Evolutionary conservation across 1,140 invertebrate species (phyloP).

Genomic region (Mercenaria mercenaria): DNA sequence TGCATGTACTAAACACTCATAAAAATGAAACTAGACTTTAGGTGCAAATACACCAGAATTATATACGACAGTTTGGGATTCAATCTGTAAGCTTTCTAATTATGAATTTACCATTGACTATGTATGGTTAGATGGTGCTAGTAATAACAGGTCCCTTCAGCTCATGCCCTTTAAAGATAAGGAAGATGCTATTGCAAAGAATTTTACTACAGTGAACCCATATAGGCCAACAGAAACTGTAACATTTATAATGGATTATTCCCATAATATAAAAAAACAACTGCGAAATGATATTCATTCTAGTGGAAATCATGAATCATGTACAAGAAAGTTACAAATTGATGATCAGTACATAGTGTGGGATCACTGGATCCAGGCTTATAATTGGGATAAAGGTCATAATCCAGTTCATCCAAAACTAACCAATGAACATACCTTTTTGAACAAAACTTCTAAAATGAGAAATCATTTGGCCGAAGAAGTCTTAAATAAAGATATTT

Average conservation of each 20-base stretch:
- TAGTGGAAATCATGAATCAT: slow-evolving; percentile 33
- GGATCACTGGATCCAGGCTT: slow-evolving; percentile 54
- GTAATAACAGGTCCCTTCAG: neutral
- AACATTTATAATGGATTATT: slow-evolving; percentile 54
- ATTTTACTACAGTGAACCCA: neutral
- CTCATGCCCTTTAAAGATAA: slow-evolving; percentile 21
- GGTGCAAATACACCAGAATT: neutral
- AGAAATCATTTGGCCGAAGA: slow-evolving; percentile 67
- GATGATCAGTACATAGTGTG: slow-evolving; percentile 44
- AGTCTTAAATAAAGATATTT: slow-evolving; percentile 58
- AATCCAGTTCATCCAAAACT: slow-evolving; percentile 65
- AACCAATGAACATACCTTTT: slow-evolving; percentile 58
- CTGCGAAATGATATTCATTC: slow-evolving; percentile 52
- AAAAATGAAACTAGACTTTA: neutral
- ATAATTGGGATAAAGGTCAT: slow-evolving; percentile 47
- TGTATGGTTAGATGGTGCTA: slow-evolving; percentile 6
- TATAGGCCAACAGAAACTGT: neutral
- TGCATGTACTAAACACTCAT: neutral
- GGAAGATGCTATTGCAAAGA: neutral
- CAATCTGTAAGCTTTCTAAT: neutral
- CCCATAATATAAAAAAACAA: slow-evolving; percentile 65
- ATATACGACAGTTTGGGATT: neutral
- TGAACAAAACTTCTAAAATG: slow-evolving; percentile 57
- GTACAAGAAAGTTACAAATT: slow-evolving; percentile 30
- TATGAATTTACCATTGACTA: slow-evolving; percentile 15